Base-by-base conservation (phyloP, 37 sponge, comb jelly and placozoan species). In the Lycopodina hypogea region DNA sequence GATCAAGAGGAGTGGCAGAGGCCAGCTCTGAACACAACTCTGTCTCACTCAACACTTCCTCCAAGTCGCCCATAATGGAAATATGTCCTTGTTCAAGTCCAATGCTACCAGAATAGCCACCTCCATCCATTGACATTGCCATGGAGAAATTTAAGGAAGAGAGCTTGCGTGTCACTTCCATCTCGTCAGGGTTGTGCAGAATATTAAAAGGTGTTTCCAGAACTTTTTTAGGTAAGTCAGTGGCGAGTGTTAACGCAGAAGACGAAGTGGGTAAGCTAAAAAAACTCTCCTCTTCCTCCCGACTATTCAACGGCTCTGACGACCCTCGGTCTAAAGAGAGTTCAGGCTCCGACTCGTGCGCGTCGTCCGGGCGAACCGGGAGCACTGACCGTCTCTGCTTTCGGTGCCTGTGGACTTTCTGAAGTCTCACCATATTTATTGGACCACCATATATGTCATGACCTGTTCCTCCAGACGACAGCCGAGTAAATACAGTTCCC, bases 141-240 rank as follows among this genome's bases (percentile, higher is more conserved):
- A 79, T 48, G 42, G 88, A 81, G 51, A 87, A 81, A 36, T 87
- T 87, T 8, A 87, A 53, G 60, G 62, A 81, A 21, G 82, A 81
- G 41, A 87, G 82, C 51, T 61, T 68, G 21, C 52, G 45, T 29
- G 88, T 81, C 15, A 87, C 88, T 50, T 87, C 88, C 66, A 87
- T 59, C 32, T 81, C 88, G 53, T 81, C 81, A 36, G 51, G 14
- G 37, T 45, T 40, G 30, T 23, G 48, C 9, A 45, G 48, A 45
- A 4, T 12, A 17, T 4, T 60, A 45, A 12, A 4, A 45, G 48
- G 4, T 9, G 8, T 45, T 12, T 4, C 48, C 48, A 45, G 48
- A 9, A 12, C 48, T 9, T 45, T 45, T 45, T 45, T 45, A 45
- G 48, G 48, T 12, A 45, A 9, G 4, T 9, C 9, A 9, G 48